Evolutionary conservation across 2,888 invertebrate species (phyloP).

Genomic region (Stegophylla sp.): DNA sequence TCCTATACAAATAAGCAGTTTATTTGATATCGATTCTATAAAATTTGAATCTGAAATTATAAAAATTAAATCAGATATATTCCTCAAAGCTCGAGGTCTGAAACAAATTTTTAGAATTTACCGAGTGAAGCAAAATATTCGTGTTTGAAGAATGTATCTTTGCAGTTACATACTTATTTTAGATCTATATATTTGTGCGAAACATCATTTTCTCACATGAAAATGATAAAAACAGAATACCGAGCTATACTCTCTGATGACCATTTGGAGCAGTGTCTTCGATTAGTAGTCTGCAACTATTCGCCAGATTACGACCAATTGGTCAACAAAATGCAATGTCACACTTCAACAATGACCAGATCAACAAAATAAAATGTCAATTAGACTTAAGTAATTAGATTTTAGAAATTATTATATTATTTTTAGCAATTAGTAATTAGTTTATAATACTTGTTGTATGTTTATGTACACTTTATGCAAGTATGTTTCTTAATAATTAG

Average conservation of each 20-base stretch:
- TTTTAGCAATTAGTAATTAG: too few species aligned
- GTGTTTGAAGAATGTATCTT: slow-evolving; percentile 26
- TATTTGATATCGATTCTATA: background rate
- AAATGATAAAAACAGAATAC: too few species aligned
- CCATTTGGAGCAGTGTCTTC: background rate
- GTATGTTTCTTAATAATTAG: too few species aligned
- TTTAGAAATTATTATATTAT: too few species aligned
- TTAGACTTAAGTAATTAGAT: too few species aligned
- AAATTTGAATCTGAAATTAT: background rate
- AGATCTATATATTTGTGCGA: background rate
- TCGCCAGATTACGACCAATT: too few species aligned
- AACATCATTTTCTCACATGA: background rate
- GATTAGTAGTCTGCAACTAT: too few species aligned
- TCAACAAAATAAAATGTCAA: too few species aligned
- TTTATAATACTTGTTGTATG: too few species aligned
- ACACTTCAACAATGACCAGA: too few species aligned
- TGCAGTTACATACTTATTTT: slow-evolving; percentile 27
- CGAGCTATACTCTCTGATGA: background rate
- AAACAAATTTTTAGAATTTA: slow-evolving; percentile 22
- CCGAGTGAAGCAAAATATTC: slow-evolving; percentile 18
- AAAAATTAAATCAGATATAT: slow-evolving; percentile 64
- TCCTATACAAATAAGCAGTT: background rate
- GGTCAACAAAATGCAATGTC: too few species aligned
- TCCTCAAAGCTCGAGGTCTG: slow-evolving; percentile 52
- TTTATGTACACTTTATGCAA: too few species aligned